Evolutionary conservation across 2,888 invertebrate genomes (phyloP).

Genomic region (Perizoma flavofasciatum): DNA sequence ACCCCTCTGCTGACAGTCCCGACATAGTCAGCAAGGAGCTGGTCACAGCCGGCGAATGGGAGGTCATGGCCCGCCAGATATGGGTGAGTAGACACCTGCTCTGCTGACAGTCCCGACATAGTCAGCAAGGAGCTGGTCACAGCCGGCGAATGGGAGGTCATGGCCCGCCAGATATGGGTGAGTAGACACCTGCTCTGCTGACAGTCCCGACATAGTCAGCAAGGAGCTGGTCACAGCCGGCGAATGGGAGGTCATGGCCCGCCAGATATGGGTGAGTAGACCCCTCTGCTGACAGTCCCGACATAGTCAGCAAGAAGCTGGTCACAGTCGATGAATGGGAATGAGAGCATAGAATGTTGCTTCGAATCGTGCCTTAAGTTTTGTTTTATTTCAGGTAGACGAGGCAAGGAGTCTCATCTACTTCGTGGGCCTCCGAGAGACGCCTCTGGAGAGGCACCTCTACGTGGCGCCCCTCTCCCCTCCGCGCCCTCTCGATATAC

Average conservation of each 20-base stretch:
- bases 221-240: constrained; percentile 92
- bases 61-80: too few species aligned
- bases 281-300: background rate
- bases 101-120: constrained; percentile 84
- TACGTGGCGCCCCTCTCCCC: constrained; percentile 89
- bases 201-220: constrained; percentile 69
- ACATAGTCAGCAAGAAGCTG: constrained; percentile 86
- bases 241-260: constrained; percentile 96
- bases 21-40: too few species aligned
- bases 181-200: constrained; percentile 32
- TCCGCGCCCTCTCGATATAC: constrained; percentile 87
- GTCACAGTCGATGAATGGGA: constrained; percentile 97
- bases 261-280: constrained; percentile 89
- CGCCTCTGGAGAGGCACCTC: constrained; percentile 95
- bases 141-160: too few species aligned
- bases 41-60: too few species aligned
- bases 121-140: too few species aligned
- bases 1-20: background rate
- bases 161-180: too few species aligned
- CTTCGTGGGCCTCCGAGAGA: constrained; percentile 95
- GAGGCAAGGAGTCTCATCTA: constrained; percentile 90
- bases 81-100: too few species aligned
- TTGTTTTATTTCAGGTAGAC: constrained; percentile 83
- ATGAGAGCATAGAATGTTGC: too few species aligned
- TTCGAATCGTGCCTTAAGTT: too few species aligned